Conservation (phyloP, 2,888 invertebrate genomes). For the Ernsta delagoae region DNA sequence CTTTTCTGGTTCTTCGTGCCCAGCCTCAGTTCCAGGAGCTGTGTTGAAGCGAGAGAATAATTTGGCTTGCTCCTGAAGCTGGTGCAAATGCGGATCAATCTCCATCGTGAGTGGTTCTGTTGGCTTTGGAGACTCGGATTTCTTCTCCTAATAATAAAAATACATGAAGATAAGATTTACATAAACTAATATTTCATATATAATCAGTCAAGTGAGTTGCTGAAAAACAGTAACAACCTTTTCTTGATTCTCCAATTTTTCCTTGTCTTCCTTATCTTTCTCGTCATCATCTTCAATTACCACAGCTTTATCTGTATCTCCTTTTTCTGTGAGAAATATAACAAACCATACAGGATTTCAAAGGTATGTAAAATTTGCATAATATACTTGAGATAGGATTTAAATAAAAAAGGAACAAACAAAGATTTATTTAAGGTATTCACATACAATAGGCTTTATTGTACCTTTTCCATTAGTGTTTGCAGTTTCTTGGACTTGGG, state of each 20-base stretch:
- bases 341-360: not conserved
- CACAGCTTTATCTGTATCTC: conserved; percentile 68
- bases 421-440: no score
- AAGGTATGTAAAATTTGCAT: not conserved
- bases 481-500: conserved; percentile 60
- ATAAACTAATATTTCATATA: no score
- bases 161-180: no score
- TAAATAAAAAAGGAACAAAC: no score
- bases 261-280: conserved; percentile 69
- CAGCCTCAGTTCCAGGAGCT: conserved; percentile 63
- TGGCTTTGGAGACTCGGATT: conserved; percentile 68
- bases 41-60: conserved; percentile 78
- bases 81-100: conserved; percentile 79
- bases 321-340: conserved; percentile 57
- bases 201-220: no score
- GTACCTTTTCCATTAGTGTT: conserved; percentile 61
- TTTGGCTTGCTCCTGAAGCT: conserved; percentile 83
- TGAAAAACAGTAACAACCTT: conserved; percentile 54
- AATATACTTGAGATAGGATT: no score
- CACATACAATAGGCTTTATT: no score
- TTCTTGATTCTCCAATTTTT: conserved; percentile 62
- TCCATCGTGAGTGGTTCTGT: conserved; percentile 79
- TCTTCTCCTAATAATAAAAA: conserved; percentile 56
- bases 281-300: conserved; percentile 74
- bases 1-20: conserved; percentile 63